A percentile compares a stretch with the other conserved stretches of the same genome.
Evolutionary conservation across 2,797 vertebrate species (phyloP).

Genomic region (Oceanodroma leucorhoa): DNA sequence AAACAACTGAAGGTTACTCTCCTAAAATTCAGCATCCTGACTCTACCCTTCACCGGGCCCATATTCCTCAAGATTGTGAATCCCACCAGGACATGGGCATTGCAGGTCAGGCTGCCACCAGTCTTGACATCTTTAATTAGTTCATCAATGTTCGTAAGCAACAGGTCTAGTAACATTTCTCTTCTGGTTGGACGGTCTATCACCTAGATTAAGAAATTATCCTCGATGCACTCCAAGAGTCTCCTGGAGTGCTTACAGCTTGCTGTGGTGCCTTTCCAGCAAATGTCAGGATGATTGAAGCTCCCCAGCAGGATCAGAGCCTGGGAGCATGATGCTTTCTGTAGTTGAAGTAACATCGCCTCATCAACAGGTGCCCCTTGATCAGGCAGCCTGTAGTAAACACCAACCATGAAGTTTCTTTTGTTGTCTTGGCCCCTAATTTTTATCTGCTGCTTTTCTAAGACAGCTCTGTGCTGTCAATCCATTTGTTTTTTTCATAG

Average conservation of each 20-base stretch:
- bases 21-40: neutral
- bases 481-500: neutral
- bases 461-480: no score
- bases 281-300: neutral
- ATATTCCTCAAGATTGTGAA: neutral
- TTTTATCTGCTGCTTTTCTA: neutral
- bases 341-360: neutral
- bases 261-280: neutral
- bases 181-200: neutral
- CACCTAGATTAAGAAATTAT: neutral
- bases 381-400: neutral
- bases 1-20: neutral
- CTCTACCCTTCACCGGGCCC: neutral
- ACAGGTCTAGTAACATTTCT: neutral
- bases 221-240: rapidly evolving
- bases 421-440: neutral
- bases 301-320: neutral
- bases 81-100: neutral
- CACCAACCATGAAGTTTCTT: neutral
- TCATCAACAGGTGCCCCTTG: neutral
- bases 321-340: neutral
- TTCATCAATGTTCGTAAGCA: neutral
- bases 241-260: neutral
- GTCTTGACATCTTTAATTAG: neutral
- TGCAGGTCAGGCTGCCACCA: neutral